phyloP scores from a whole-genome alignment of 2,888 invertebrate genomes.

The Sicus ferrugineus region DNA sequence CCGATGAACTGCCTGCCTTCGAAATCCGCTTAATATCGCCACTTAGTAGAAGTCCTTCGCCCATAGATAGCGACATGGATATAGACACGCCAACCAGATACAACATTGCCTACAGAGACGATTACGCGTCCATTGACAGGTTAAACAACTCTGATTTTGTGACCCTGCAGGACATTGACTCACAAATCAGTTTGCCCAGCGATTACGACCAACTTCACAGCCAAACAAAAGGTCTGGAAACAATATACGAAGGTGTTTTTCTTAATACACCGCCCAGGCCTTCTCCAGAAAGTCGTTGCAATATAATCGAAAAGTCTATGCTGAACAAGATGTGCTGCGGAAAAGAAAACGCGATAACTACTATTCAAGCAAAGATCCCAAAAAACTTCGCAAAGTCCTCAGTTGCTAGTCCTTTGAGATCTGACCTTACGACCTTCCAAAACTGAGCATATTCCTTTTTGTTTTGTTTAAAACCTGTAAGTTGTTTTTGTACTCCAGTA shows the following conservation, averaged over 20 bases:
- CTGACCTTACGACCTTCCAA: no score
- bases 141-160: slow-evolving; percentile 55
- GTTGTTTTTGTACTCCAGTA: no score
- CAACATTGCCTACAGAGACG: neutral
- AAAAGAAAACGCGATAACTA: slow-evolving; percentile 48
- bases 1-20: slow-evolving; percentile 59
- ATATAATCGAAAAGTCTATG: slow-evolving; percentile 52
- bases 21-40: slow-evolving; percentile 60
- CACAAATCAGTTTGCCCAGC: slow-evolving; percentile 59
- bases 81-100: slow-evolving; percentile 42
- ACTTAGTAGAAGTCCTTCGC: slow-evolving; percentile 59
- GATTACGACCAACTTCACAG: slow-evolving; percentile 41
- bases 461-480: no score
- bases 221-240: slow-evolving; percentile 55
- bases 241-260: slow-evolving; percentile 62
- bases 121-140: slow-evolving; percentile 35
- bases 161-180: slow-evolving; percentile 60
- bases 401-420: no score
- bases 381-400: neutral
- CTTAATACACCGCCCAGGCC: slow-evolving; percentile 57
- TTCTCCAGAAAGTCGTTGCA: slow-evolving; percentile 39
- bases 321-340: slow-evolving; percentile 50
- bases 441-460: no score
- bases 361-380: neutral
- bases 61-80: slow-evolving; percentile 53